Percentiles rank a stretch among this genome's conserved stretches.
phyloP scores from a whole-genome alignment of 2,113 vertebrate species.

The Pterocles burchelli region DNA sequence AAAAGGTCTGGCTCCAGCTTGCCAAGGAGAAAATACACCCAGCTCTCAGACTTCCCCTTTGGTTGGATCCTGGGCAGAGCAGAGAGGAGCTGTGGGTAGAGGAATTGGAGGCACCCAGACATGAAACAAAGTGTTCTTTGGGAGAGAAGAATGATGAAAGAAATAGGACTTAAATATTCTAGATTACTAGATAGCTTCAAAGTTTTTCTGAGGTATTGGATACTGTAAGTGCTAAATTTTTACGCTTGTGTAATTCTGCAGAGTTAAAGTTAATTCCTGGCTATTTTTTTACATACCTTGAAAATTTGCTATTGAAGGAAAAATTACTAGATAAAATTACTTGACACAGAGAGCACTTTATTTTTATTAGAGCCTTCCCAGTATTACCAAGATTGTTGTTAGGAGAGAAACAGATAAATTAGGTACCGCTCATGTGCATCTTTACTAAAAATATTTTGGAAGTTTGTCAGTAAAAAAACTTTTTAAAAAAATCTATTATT shows the following conservation, averaged over 20 bases:
- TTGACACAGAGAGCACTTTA: background rate
- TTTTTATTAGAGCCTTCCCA: background rate
- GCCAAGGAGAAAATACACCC: background rate
- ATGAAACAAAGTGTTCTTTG: background rate
- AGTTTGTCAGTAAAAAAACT: background rate
- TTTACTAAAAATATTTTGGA: background rate
- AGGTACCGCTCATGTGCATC: background rate
- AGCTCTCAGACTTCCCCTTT: background rate
- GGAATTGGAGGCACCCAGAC: background rate
- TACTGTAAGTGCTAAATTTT: background rate
- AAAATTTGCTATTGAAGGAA: background rate
- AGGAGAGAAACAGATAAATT: background rate
- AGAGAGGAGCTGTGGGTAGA: background rate
- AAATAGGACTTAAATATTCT: background rate
- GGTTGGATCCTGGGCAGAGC: background rate
- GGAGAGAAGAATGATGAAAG: background rate
- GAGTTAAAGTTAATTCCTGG: background rate
- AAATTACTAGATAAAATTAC: background rate
- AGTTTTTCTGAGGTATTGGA: background rate
- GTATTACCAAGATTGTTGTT: background rate
- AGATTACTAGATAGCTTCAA: background rate
- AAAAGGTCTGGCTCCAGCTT: background rate
- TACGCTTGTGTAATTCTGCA: background rate
- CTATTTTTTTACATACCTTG: background rate
- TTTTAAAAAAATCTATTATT: background rate